Conservation (phyloP, 1,140 invertebrate genomes). For the Samia ricini region DNA sequence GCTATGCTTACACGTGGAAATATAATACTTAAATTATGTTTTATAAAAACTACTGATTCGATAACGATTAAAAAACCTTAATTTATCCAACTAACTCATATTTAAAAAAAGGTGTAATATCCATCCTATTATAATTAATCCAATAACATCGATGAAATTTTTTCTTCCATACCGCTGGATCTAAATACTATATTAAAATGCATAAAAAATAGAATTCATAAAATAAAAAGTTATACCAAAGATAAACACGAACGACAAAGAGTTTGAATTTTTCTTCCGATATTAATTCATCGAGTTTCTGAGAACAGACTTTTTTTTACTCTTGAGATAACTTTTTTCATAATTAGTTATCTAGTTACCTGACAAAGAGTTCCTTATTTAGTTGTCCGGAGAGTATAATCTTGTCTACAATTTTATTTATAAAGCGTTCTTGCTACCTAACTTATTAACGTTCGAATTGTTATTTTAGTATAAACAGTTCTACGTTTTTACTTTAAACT, state of each 20-base stretch:
- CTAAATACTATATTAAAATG: neutral
- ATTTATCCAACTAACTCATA: too few species aligned
- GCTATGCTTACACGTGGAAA: too few species aligned
- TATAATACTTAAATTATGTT: too few species aligned
- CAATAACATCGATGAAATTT: too few species aligned
- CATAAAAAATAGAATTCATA: neutral
- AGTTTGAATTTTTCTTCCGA: slow-evolving; percentile 31
- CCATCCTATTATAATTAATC: too few species aligned
- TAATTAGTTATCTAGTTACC: slow-evolving; percentile 33
- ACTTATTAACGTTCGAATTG: neutral
- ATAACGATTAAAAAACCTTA: too few species aligned
- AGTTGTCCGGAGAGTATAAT: slow-evolving; percentile 5
- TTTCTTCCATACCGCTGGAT: neutral
- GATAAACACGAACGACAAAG: slow-evolving; percentile 34
- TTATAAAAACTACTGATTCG: too few species aligned
- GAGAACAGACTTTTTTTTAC: slow-evolving; percentile 37
- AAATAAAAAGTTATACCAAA: slow-evolving; percentile 17
- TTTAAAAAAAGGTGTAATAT: too few species aligned
- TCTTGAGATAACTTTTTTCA: slow-evolving; percentile 45
- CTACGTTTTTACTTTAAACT: too few species aligned
- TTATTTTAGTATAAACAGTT: neutral
- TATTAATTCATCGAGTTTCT: slow-evolving; percentile 53
- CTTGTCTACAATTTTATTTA: neutral
- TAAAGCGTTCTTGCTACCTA: neutral
- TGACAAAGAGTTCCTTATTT: slow-evolving; percentile 34